phyloP scores from a whole-genome alignment of 2,888 invertebrate genomes.

The Diaprepes abbreviatus region DNA sequence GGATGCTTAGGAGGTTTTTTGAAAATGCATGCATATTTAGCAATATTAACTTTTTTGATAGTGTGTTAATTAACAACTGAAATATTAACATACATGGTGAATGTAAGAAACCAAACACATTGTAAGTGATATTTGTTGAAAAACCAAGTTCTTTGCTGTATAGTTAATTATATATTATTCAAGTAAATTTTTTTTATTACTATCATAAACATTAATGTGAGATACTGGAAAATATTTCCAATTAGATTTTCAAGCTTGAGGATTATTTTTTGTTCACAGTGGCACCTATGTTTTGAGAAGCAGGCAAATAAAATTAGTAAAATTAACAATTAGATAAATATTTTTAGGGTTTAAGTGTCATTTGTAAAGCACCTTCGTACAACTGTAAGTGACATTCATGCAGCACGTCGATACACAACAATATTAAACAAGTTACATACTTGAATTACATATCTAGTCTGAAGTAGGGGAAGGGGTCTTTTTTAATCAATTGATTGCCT shows the following conservation, averaged over 20 bases:
- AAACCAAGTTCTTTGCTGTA: slow-evolving; percentile 6
- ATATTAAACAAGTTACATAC: no score
- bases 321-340: no score
- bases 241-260: slow-evolving; percentile 1
- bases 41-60: slow-evolving; percentile 3
- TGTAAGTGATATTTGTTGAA: not conserved
- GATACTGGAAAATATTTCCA: not conserved
- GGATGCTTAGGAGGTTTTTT: not conserved
- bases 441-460: no score
- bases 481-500: no score
- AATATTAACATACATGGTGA: slow-evolving; percentile 7
- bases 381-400: no score
- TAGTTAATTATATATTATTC: slow-evolving; percentile 10
- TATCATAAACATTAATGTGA: slow-evolving; percentile 6
- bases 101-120: slow-evolving; percentile 10
- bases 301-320: no score
- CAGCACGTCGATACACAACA: no score
- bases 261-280: no score
- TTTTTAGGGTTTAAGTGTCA: no score
- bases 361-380: no score
- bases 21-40: slow-evolving; percentile 11
- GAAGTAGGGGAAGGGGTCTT: no score
- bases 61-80: slow-evolving; percentile 9
- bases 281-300: no score
- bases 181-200: not conserved